Percentiles rank a stretch among this genome's conserved stretches.
phyloP scores from a whole-genome alignment of 2,797 vertebrate genomes.

The Peromyscus melanophrys region DNA sequence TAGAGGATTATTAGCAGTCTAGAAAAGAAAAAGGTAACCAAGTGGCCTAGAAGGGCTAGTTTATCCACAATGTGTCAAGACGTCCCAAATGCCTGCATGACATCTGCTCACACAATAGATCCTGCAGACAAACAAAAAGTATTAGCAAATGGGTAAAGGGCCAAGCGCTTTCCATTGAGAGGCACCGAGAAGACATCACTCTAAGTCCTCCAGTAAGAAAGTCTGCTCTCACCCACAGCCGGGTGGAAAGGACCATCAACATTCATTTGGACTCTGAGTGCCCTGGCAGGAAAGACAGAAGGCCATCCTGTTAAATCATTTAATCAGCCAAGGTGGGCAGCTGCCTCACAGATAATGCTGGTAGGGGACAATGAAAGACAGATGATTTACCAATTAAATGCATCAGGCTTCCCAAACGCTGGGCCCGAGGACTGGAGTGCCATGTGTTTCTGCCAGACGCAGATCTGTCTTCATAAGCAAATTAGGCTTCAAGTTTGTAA shows the following conservation, averaged over 20 bases:
- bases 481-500: slow-evolving; percentile 83
- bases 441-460: slow-evolving; percentile 84
- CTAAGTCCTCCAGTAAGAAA: slow-evolving; percentile 61
- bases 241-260: slow-evolving; percentile 63
- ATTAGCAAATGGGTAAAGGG: slow-evolving; percentile 37
- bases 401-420: slow-evolving; percentile 81
- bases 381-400: slow-evolving; percentile 85
- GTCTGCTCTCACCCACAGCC: slow-evolving; percentile 63
- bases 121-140: slow-evolving; percentile 76
- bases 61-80: slow-evolving; percentile 27
- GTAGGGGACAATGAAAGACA: slow-evolving; percentile 83
- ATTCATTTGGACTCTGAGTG: slow-evolving; percentile 79
- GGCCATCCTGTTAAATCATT: slow-evolving; percentile 81
- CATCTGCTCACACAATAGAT: slow-evolving; percentile 66
- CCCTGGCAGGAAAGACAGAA: slow-evolving; percentile 76
- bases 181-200: slow-evolving; percentile 52
- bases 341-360: slow-evolving; percentile 79
- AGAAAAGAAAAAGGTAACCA: slow-evolving; percentile 12
- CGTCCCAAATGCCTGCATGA: slow-evolving; percentile 28
- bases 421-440: slow-evolving; percentile 77
- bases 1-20: background rate
- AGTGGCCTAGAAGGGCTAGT: background rate
- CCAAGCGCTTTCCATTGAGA: slow-evolving; percentile 59
- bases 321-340: slow-evolving; percentile 86
- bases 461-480: slow-evolving; percentile 84